These are phyloP conservation scores for Drosophila eugracilis DNA, from an alignment of 1,140 invertebrate genomes.

Conservation along the genomic window DNA sequence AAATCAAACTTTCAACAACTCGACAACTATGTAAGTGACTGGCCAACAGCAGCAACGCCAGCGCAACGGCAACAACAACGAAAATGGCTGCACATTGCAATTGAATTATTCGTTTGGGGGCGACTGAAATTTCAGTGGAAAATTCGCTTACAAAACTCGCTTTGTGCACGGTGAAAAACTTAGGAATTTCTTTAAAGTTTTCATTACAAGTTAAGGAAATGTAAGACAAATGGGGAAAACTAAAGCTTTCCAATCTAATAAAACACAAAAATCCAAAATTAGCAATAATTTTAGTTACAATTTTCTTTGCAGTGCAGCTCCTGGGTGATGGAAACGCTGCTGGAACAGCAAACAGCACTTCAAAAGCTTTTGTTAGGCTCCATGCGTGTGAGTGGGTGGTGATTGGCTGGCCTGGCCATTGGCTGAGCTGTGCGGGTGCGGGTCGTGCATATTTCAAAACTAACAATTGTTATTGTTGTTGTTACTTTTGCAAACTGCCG, in stretches of 20 bases:
- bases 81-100: conserved; percentile 75
- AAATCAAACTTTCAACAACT: conserved; percentile 71
- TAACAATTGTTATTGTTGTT: conserved; percentile 65
- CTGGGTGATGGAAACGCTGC: conserved; percentile 15
- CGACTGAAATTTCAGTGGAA: conserved; percentile 64
- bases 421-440: not conserved
- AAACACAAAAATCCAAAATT: too few relatives aligned
- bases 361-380: conserved; percentile 65
- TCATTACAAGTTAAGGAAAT: not conserved
- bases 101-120: conserved; percentile 74
- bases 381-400: conserved; percentile 23
- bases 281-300: too few relatives aligned
- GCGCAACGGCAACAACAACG: conserved; percentile 41
- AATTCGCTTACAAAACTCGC: conserved; percentile 63
- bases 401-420: too few relatives aligned
- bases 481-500: conserved; percentile 18
- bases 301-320: not conserved
- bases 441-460: conserved; percentile 78
- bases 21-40: conserved; percentile 77
- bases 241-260: too few relatives aligned
- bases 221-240: not conserved
- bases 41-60: conserved; percentile 42
- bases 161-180: conserved; percentile 14
- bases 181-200: not conserved
- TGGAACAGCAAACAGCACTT: conserved; percentile 63